A percentile compares a stretch with the other conserved stretches of the same genome.
Evolutionary conservation across 2,113 vertebrate species (phyloP).

Genomic region (Erythrocercus mccallii): DNA sequence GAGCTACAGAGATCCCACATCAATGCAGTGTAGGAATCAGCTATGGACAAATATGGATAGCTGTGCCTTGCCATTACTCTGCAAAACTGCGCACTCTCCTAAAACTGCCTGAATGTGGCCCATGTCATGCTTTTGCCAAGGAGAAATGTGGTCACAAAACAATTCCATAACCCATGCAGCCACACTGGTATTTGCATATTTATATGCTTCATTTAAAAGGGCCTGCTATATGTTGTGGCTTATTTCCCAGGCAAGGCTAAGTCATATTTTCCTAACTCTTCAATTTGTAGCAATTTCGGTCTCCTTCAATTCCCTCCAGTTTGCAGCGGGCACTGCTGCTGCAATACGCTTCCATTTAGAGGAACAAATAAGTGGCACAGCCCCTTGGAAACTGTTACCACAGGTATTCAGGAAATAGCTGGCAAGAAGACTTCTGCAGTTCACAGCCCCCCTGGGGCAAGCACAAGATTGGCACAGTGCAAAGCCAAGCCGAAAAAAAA

Average conservation of each 20-base stretch:
- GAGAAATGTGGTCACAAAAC: constrained; percentile 14
- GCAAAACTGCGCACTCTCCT: not conserved
- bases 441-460: not conserved
- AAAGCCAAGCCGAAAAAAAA: constrained; percentile 4
- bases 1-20: not conserved
- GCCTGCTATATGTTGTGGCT: not conserved
- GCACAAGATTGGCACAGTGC: not conserved
- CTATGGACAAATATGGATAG: not conserved
- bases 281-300: not conserved
- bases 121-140: not conserved
- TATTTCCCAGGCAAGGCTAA: not conserved
- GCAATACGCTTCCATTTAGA: not conserved
- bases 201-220: not conserved
- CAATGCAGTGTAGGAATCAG: not conserved
- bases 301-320: not conserved
- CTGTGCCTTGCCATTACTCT: not conserved
- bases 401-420: constrained; percentile 7
- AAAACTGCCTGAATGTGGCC: not conserved
- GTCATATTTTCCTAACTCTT: not conserved
- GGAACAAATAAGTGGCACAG: not conserved
- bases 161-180: not conserved
- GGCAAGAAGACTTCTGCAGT: not conserved
- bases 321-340: not conserved
- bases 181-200: not conserved
- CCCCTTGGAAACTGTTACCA: not conserved